Conservation (phyloP, 2,888 invertebrate genomes). For the Lordiphosa andalusiaca region DNA sequence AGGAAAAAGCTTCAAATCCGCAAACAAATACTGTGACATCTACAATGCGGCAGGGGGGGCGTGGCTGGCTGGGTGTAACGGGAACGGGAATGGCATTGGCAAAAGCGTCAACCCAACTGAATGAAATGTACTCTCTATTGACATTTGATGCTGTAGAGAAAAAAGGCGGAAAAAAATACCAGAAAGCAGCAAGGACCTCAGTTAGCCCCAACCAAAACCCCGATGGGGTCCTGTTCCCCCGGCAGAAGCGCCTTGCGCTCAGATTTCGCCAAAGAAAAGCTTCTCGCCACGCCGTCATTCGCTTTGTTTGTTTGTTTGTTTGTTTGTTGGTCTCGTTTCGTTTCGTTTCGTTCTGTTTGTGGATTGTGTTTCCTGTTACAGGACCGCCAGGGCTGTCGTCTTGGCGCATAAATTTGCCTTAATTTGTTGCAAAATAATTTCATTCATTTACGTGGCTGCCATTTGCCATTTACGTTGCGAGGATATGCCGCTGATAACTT, state of each 20-base stretch:
- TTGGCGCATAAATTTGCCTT: constrained; percentile 74
- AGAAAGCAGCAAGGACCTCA: constrained; percentile 18
- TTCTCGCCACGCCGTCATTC: constrained; percentile 37
- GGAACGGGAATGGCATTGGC: constrained; percentile 12
- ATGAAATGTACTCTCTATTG: constrained; percentile 75
- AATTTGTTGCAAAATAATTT: constrained; percentile 76
- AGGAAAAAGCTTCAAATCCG: constrained; percentile 72
- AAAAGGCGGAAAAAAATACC: constrained; percentile 13
- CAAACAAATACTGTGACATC: constrained; percentile 73
- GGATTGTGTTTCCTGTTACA: constrained; percentile 47
- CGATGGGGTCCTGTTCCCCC: constrained; percentile 15
- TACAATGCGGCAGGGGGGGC: constrained; percentile 45
- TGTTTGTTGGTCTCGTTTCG: constrained; percentile 24
- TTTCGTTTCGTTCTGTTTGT: constrained; percentile 27
- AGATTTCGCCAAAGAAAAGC: constrained; percentile 57
- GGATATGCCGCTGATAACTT: constrained; percentile 68
- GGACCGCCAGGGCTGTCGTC: constrained; percentile 32
- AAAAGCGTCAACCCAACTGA: constrained; percentile 51
- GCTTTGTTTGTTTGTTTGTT: constrained; percentile 35
- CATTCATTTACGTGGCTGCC: constrained; percentile 75
- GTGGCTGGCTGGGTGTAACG: constrained; percentile 1
- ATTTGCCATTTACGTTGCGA: constrained; percentile 54
- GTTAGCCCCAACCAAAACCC: constrained; percentile 27
- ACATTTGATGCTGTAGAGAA: constrained; percentile 61
- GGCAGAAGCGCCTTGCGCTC: constrained; percentile 52